These are phyloP conservation scores for Apeira syringaria DNA, from an alignment of 2,888 invertebrate species.

Conservation along the genomic window DNA sequence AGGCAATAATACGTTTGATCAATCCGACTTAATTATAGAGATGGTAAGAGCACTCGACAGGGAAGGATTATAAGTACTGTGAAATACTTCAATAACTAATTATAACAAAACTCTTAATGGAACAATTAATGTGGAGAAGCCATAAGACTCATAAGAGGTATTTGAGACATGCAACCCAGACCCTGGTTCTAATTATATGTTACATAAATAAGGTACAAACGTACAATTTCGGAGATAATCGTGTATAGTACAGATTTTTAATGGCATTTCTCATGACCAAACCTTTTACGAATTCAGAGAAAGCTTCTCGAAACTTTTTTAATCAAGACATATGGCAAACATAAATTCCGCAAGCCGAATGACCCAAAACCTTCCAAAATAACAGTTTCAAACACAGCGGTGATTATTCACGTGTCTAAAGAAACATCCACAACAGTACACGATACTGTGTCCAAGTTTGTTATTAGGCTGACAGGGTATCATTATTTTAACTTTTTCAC, in stretches of 20 bases:
- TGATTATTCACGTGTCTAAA: constrained; percentile 41
- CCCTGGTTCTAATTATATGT: no score
- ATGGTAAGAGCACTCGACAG: constrained; percentile 18
- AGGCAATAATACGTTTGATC: no score
- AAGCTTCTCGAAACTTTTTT: neutral
- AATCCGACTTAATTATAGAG: constrained; percentile 7
- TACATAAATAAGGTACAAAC: no score
- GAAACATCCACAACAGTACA: constrained; percentile 39
- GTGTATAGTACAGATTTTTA: no score
- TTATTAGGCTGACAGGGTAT: constrained; percentile 38
- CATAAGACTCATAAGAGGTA: neutral
- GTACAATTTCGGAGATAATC: no score
- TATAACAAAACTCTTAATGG: constrained; percentile 3
- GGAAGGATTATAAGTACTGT: neutral
- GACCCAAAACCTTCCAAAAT: constrained; percentile 25
- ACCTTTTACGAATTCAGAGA: neutral
- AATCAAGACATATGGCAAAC: constrained; percentile 13
- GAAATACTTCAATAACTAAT: neutral
- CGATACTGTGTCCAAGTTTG: constrained; percentile 41
- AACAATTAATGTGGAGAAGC: neutral
- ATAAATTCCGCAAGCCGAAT: constrained; percentile 24
- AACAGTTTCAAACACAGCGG: constrained; percentile 29
- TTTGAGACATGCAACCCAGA: neutral
- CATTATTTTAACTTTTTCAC: constrained; percentile 32
- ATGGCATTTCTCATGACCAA: no score